Conservation (phyloP, 2,888 invertebrate species). For the Platypus cylindrus region DNA sequence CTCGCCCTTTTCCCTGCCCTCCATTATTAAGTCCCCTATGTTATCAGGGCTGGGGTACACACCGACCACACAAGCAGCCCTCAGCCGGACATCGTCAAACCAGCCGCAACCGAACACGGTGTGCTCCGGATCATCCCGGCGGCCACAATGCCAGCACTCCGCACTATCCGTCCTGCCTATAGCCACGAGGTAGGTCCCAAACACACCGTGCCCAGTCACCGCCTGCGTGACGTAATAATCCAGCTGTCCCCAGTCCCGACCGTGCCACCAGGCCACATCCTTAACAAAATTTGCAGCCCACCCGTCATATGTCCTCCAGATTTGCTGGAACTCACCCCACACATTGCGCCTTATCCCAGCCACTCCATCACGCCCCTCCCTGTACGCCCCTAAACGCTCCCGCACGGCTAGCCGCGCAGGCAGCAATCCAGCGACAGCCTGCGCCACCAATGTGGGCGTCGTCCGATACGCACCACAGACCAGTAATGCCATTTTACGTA, state of each 20-base stretch:
- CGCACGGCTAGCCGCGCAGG: background rate
- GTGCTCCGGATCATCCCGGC: background rate
- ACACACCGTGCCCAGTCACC: slow-evolving; percentile 3
- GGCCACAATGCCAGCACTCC: slow-evolving; percentile 1
- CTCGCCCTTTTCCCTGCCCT: too few species aligned
- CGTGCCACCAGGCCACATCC: background rate
- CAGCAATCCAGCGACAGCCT: background rate
- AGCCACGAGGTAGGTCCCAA: background rate
- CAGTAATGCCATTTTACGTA: background rate
- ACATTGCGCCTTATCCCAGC: too few species aligned
- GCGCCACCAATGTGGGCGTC: background rate
- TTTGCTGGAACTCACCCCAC: background rate
- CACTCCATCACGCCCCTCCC: too few species aligned
- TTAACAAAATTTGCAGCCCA: background rate
- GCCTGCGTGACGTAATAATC: too few species aligned
- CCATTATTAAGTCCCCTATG: too few species aligned
- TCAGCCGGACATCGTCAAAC: too few species aligned
- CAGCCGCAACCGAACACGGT: background rate
- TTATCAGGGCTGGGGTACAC: too few species aligned
- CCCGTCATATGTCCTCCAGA: background rate
- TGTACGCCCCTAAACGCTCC: background rate
- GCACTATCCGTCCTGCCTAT: slow-evolving; percentile 2
- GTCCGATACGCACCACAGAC: background rate
- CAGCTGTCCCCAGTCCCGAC: too few species aligned
- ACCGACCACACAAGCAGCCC: too few species aligned